Conservation (phyloP, 2,113 vertebrate species). For the Grus americana region DNA sequence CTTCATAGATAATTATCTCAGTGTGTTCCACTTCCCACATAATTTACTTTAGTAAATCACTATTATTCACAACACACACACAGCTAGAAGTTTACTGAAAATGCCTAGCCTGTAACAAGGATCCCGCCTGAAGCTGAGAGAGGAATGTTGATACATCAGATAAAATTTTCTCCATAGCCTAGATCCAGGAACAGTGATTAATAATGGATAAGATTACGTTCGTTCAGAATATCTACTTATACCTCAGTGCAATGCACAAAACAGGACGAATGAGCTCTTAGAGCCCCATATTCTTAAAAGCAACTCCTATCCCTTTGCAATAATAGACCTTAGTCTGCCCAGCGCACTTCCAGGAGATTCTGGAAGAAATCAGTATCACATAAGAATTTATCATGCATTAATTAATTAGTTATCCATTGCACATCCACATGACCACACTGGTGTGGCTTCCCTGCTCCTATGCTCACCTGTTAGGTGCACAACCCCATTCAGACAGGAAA, state of each 20-base stretch:
- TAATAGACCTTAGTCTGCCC: background rate
- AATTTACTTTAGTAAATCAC: conserved; percentile 33
- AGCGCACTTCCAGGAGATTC: background rate
- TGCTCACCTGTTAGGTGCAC: background rate
- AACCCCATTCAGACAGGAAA: background rate
- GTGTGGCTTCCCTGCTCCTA: background rate
- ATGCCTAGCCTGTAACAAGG: background rate
- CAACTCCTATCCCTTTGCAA: background rate
- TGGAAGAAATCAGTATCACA: background rate
- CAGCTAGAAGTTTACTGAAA: conserved; percentile 6
- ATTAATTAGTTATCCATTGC: background rate
- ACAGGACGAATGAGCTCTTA: background rate
- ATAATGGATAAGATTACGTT: background rate
- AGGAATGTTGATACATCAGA: background rate
- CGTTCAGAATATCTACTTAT: background rate
- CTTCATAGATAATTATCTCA: conserved; percentile 55
- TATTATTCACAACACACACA: conserved; percentile 1
- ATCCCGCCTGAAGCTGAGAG: background rate
- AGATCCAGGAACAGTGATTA: background rate
- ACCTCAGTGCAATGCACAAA: background rate
- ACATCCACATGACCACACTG: background rate
- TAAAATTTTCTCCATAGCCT: background rate
- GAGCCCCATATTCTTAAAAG: background rate
- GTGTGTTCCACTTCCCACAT: conserved; percentile 23
- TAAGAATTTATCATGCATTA: background rate